Evolutionary conservation across 2,888 invertebrate species (phyloP), one percentile per base, ranked within the genome.

Genomic region (Idaea straminata): DNA sequence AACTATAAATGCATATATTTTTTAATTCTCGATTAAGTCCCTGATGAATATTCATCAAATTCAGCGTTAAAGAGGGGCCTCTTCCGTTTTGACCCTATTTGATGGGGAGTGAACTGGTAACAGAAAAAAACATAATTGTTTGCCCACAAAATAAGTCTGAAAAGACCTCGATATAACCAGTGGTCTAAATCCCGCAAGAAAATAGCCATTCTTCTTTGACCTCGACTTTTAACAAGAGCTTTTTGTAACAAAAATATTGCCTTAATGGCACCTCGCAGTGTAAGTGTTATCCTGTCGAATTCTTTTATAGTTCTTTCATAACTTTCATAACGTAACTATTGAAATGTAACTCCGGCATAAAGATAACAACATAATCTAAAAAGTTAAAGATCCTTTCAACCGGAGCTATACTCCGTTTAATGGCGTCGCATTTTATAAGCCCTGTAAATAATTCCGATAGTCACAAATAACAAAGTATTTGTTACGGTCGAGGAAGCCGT

Each of bases 391-490:
- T 71, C 69, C 72, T 70, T 72, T 70, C 68, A 66, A 64, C 70
- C 69, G 72, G 66, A 74, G 72, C 69, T 68, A 71, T 73, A 71
- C 72, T 7, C 66, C 69, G 67, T 67, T 71, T 70, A 71, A 69
- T 65, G 66, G 71, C 71, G 68, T 66, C 70, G 68, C 73, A 74
- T 70, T 77, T 75, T 74, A 77, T 72, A 76, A 77, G 69, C 68
- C 67, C 66, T 71, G 73, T 77, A 75, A 78, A 79, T 78, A 76
- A 75, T 74, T 75, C 66, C 70, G 61, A 72, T 71, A 72, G 70
- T 69, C 59, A 59, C 66, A 64, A 64, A 65, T 62, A 58, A 60
- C 69, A 67, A 69, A 67, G 59, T 64, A 61, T 59, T 62, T 5
- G 16, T 61, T 67, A 57, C 67, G 25, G 57, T 34, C 59, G 4